Evolutionary conservation across 2,797 vertebrate genomes (phyloP).

Genomic region (Neolamprologus multifasciatus): DNA sequence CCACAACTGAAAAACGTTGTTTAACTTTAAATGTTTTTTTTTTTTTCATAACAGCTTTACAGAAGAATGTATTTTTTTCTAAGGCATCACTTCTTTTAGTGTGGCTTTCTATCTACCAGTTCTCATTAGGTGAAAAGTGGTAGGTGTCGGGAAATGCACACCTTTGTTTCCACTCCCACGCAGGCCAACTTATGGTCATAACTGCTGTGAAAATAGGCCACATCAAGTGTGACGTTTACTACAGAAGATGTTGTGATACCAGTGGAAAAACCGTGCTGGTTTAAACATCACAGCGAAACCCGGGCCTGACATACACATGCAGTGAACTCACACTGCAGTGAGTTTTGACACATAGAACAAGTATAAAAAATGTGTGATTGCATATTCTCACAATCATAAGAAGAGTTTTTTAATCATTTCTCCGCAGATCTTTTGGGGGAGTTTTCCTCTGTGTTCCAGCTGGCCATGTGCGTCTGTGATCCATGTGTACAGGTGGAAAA

Average conservation of each 20-base stretch:
- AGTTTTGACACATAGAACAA: not conserved
- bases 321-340: not conserved
- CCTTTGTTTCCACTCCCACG: not conserved
- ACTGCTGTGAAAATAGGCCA: not conserved
- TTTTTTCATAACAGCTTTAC: not conserved
- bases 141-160: not conserved
- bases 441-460: not conserved
- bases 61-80: not conserved
- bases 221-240: not conserved
- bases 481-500: slow-evolving; percentile 48
- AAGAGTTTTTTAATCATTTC: not conserved
- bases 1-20: not conserved
- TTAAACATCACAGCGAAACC: not conserved
- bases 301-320: not conserved
- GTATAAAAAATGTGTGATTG: not conserved
- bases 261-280: not conserved
- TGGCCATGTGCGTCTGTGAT: slow-evolving; percentile 18
- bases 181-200: not conserved
- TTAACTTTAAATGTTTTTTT: not conserved
- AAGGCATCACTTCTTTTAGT: not conserved
- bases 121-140: not conserved
- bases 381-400: not conserved
- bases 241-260: not conserved
- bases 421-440: not conserved
- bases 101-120: not conserved